These are phyloP conservation scores for Hirundichthys speculiger DNA, from an alignment of 2,113 vertebrate species.

Conservation along the genomic window DNA sequence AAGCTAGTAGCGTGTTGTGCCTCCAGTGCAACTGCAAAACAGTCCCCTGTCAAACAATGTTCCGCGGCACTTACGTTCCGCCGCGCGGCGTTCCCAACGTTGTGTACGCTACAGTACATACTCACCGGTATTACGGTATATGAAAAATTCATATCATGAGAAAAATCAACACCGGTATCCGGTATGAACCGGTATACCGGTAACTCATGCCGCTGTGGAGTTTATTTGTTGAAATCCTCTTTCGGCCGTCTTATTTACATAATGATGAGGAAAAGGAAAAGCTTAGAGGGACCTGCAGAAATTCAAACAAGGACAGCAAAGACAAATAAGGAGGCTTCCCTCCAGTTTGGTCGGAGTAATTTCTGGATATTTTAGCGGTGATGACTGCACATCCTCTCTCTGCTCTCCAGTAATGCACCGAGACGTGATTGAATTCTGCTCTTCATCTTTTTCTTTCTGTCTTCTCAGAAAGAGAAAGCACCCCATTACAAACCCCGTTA, in stretches of 20 bases:
- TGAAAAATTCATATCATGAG: too few relatives aligned
- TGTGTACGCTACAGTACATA: too few relatives aligned
- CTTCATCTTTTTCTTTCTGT: constrained; percentile 22
- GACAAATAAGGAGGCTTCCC: background rate
- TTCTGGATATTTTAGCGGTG: background rate
- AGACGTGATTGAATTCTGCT: constrained; percentile 43
- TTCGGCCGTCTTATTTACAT: constrained; percentile 3
- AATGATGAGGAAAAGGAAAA: background rate
- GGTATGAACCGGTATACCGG: too few relatives aligned
- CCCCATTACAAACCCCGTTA: constrained; percentile 45
- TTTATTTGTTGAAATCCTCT: constrained; percentile 5
- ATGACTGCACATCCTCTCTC: constrained; percentile 34
- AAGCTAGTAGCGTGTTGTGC: too few relatives aligned
- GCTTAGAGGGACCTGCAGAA: background rate
- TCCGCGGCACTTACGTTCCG: too few relatives aligned
- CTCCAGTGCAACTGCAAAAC: too few relatives aligned
- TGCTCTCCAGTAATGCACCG: constrained; percentile 20
- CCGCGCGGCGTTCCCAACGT: too few relatives aligned
- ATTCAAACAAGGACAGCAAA: too few relatives aligned
- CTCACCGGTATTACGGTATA: too few relatives aligned
- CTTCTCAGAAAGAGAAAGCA: constrained; percentile 27
- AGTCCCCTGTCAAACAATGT: too few relatives aligned
- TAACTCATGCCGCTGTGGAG: constrained; percentile 16
- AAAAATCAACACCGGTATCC: too few relatives aligned
- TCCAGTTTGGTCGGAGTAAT: constrained; percentile 20